Evolutionary conservation across 2,113 vertebrate genomes (phyloP).

Genomic region (Tympanuchus pallidicinctus): DNA sequence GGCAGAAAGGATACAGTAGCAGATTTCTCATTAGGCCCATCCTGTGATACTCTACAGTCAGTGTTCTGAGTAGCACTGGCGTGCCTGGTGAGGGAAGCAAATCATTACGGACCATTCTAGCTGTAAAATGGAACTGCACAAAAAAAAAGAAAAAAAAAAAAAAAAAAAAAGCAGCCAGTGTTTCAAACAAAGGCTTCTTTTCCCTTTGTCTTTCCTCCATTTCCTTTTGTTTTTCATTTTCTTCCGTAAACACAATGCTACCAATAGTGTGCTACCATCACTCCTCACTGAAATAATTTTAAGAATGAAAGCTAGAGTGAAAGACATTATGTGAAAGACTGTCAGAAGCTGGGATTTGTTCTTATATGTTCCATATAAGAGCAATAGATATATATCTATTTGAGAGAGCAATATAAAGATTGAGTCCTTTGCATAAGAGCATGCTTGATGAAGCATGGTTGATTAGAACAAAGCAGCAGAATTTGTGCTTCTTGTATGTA

Average conservation of each 20-base stretch:
- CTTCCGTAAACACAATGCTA: not conserved
- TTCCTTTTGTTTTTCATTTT: conserved; percentile 16
- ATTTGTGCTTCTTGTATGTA: not conserved
- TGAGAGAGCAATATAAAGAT: not conserved
- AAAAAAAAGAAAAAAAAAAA: not conserved
- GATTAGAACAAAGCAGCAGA: not conserved
- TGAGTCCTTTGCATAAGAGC: not conserved
- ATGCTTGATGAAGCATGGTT: not conserved
- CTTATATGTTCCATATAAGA: not conserved
- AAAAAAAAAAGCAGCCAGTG: not conserved
- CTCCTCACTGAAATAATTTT: not conserved
- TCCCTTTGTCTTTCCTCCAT: not conserved
- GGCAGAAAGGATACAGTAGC: not conserved
- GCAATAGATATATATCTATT: too few relatives aligned
- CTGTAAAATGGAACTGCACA: conserved; percentile 19
- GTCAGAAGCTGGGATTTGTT: not conserved
- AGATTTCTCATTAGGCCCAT: conserved; percentile 45
- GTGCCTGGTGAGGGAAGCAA: conserved; percentile 1
- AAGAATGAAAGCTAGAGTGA: not conserved
- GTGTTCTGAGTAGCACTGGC: conserved; percentile 15
- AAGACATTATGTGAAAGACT: not conserved
- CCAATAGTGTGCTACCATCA: too few relatives aligned
- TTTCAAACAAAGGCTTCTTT: not conserved
- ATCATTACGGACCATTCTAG: not conserved
- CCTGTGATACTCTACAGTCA: conserved; percentile 1